These are phyloP conservation scores for Vandiemenella viatica DNA, from an alignment of 2,888 invertebrate genomes.

Conservation along the genomic window DNA sequence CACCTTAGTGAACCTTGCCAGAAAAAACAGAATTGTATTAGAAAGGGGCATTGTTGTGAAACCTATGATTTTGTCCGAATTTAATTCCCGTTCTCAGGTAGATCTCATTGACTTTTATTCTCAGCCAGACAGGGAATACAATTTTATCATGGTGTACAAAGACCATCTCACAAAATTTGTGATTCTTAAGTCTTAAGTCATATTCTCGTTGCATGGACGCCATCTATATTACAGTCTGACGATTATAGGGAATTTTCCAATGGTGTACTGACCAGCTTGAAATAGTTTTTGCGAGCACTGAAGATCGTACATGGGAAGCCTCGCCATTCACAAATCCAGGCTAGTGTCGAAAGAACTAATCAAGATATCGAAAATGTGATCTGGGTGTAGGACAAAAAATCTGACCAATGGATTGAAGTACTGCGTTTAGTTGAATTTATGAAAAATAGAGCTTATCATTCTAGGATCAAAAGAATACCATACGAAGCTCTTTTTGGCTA, in stretches of 20 bases:
- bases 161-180: constrained; percentile 28
- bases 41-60: constrained; percentile 22
- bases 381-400: too few relatives aligned
- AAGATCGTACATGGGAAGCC: constrained; percentile 3
- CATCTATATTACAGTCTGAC: constrained; percentile 23
- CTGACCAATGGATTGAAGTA: neutral
- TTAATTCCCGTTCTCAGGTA: constrained; percentile 22
- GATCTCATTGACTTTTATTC: constrained; percentile 17
- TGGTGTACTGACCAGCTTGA: neutral
- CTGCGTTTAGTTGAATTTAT: neutral
- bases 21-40: constrained; percentile 18
- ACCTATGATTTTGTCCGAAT: too few relatives aligned
- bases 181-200: too few relatives aligned
- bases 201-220: constrained; percentile 24
- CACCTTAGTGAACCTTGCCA: too few relatives aligned
- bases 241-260: constrained; percentile 18
- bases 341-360: constrained; percentile 2
- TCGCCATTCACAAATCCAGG: too few relatives aligned
- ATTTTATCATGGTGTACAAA: constrained; percentile 26
- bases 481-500: too few relatives aligned
- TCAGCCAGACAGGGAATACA: constrained; percentile 16
- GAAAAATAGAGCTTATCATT: too few relatives aligned
- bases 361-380: constrained; percentile 2
- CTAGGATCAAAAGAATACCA: too few relatives aligned
- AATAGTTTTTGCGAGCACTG: neutral